phyloP scores from a whole-genome alignment of 2,113 vertebrate species.

The Sitta europaea region DNA sequence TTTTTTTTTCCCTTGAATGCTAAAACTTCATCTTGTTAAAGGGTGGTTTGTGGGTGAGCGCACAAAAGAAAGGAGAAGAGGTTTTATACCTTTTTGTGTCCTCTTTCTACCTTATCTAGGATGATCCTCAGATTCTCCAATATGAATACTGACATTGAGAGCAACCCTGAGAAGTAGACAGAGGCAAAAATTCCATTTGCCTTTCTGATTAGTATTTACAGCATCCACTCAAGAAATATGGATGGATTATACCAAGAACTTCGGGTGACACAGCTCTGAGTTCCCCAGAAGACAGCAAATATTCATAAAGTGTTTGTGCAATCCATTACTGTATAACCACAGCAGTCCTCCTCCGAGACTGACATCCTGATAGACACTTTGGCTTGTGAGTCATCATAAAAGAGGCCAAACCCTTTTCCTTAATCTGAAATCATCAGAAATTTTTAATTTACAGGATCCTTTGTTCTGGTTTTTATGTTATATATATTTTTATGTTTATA shows the following conservation, averaged over 20 bases:
- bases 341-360: not conserved
- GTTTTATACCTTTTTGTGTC: not conserved
- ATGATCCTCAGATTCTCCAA: not conserved
- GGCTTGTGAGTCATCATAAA: not conserved
- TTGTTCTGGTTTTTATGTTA: not conserved
- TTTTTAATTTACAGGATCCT: not conserved
- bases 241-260: not conserved
- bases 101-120: not conserved
- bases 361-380: not conserved
- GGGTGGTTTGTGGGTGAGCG: not conserved
- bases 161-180: not conserved
- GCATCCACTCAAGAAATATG: not conserved
- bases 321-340: not conserved
- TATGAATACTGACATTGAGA: not conserved
- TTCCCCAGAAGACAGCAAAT: not conserved
- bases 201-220: not conserved
- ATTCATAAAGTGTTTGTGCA: not conserved
- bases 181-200: not conserved
- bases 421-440: not conserved
- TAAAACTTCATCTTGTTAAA: not conserved
- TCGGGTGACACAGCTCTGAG: not conserved
- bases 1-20: not conserved
- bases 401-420: not conserved
- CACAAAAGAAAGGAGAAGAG: not conserved
- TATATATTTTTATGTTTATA: too few relatives aligned